Conservation (phyloP, 2,797 vertebrate species). For the Cyclopterus lumpus region DNA sequence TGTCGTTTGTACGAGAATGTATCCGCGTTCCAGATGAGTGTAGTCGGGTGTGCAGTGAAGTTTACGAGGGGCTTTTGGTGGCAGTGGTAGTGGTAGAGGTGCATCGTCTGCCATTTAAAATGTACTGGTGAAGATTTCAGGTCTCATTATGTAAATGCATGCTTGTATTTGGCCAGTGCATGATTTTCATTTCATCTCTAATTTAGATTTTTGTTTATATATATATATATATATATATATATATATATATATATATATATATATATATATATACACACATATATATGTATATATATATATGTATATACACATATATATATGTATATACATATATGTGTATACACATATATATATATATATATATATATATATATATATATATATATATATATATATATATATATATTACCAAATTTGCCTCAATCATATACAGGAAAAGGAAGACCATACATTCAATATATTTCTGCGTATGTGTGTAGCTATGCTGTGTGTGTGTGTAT, state of each 20-base stretch:
- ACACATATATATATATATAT: slow-evolving; percentile 8
- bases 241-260: slow-evolving; percentile 24
- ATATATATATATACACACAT: not conserved
- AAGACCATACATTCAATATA: slow-evolving; percentile 57
- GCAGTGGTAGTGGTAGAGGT: slow-evolving; percentile 33
- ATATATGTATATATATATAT: slow-evolving; percentile 21
- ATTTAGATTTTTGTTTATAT: slow-evolving; percentile 38
- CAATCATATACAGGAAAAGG: slow-evolving; percentile 69
- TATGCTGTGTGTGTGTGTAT: slow-evolving; percentile 23
- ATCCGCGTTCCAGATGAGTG: slow-evolving; percentile 61
- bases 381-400: slow-evolving; percentile 24
- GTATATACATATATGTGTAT: slow-evolving; percentile 28
- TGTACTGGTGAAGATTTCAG: slow-evolving; percentile 76
- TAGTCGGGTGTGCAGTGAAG: slow-evolving; percentile 25
- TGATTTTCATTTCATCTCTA: slow-evolving; percentile 71
- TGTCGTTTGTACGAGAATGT: slow-evolving; percentile 77
- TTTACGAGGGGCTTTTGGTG: slow-evolving; percentile 9
- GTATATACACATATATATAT: not conserved
- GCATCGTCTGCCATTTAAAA: slow-evolving; percentile 61
- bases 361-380: slow-evolving; percentile 1
- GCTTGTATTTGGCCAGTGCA: slow-evolving; percentile 84
- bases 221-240: slow-evolving; percentile 1
- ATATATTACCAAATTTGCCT: slow-evolving; percentile 81
- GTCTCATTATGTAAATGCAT: slow-evolving; percentile 86
- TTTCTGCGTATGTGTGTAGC: slow-evolving; percentile 31